These are phyloP conservation scores for Ametastegia equiseti DNA, from an alignment of 2,888 invertebrate species.

Conservation along the genomic window DNA sequence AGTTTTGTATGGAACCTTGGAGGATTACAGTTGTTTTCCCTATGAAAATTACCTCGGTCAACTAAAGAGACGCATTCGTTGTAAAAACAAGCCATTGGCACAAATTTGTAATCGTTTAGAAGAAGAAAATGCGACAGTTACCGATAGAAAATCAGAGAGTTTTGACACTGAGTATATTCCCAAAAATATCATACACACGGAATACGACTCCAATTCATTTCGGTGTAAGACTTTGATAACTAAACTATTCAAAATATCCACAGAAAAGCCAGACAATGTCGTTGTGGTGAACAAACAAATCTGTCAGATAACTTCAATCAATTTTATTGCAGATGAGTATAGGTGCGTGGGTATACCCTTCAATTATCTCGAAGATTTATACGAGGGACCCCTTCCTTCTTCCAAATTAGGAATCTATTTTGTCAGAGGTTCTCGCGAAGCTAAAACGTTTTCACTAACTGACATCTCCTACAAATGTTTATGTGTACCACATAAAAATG, in stretches of 20 bases:
- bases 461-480: neutral
- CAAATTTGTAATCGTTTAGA: neutral
- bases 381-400: neutral
- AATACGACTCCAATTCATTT: neutral
- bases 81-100: neutral
- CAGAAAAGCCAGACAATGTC: constrained; percentile 15
- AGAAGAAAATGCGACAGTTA: neutral
- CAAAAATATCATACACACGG: neutral
- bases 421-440: neutral
- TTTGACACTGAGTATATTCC: neutral
- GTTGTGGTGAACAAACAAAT: neutral
- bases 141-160: neutral
- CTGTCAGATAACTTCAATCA: neutral
- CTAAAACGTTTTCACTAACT: neutral
- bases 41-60: neutral
- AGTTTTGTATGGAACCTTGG: neutral
- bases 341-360: neutral
- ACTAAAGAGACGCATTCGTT: neutral
- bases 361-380: neutral
- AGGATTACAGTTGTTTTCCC: neutral
- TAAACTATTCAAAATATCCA: neutral
- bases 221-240: neutral
- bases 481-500: neutral
- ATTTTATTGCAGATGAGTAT: neutral
- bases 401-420: neutral